phyloP scores from a whole-genome alignment of 1,140 invertebrate genomes.

The Formica exsecta region DNA sequence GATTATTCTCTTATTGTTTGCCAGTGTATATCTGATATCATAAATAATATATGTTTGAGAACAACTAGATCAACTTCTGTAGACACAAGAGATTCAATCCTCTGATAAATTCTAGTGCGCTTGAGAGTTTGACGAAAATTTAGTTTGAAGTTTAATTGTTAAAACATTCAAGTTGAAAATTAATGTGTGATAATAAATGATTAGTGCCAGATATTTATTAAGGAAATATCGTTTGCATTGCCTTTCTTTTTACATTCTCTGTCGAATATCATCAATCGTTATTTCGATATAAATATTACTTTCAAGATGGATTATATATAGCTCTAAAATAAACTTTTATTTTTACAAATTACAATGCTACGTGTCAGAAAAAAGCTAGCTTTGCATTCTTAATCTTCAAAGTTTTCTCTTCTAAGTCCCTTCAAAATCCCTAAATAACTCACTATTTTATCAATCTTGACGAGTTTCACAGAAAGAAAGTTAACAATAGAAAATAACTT shows the following conservation, averaged over 20 bases:
- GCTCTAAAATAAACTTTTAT: background rate
- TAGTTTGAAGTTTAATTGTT: constrained; percentile 30
- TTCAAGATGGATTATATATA: background rate
- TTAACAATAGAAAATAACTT: constrained; percentile 28
- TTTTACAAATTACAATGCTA: constrained; percentile 21
- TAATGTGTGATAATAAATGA: constrained; percentile 17
- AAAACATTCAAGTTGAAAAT: constrained; percentile 28
- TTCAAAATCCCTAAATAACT: background rate
- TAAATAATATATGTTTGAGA: no score
- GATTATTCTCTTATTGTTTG: no score
- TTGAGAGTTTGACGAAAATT: constrained; percentile 38
- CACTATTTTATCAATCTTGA: constrained; percentile 27
- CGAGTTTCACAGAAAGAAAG: background rate
- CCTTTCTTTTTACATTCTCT: background rate
- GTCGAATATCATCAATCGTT: background rate
- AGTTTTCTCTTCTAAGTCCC: no score
- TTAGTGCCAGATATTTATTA: constrained; percentile 3
- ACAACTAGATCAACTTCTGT: no score
- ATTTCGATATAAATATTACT: background rate
- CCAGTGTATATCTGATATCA: no score
- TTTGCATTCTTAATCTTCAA: constrained; percentile 9
- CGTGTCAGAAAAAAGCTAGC: background rate
- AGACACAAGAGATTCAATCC: background rate
- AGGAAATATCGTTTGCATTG: background rate
- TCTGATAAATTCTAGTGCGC: constrained; percentile 17